Conservation (phyloP, 2,888 invertebrate species). For the Choreutis nemorana region DNA sequence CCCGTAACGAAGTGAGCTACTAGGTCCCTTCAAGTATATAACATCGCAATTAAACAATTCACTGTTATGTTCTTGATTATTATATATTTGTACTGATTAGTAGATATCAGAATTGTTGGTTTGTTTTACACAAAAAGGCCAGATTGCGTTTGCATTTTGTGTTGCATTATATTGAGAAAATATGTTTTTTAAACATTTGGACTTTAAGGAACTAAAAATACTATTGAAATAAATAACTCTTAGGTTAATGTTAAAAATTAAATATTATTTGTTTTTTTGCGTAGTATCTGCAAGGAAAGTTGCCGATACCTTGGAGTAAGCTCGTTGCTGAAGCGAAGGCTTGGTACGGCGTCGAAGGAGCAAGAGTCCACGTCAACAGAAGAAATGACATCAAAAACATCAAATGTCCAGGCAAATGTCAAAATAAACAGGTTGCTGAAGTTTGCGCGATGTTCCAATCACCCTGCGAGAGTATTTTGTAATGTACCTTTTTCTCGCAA, state of each 20-base stretch:
- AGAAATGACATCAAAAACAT: constrained; percentile 27
- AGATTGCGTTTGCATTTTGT: too few relatives aligned
- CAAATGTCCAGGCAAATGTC: constrained; percentile 21
- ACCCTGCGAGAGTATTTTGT: constrained; percentile 22
- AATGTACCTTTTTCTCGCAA: too few relatives aligned
- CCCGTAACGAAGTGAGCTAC: too few relatives aligned
- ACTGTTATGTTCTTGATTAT: too few relatives aligned
- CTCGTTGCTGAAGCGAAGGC: constrained; percentile 27
- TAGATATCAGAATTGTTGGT: too few relatives aligned
- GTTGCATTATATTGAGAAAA: too few relatives aligned
- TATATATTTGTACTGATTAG: too few relatives aligned
- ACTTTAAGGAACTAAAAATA: background rate
- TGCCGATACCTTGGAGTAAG: constrained; percentile 46
- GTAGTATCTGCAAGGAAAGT: constrained; percentile 44
- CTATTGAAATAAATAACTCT: background rate
- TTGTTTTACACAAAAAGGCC: too few relatives aligned
- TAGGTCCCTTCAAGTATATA: too few relatives aligned
- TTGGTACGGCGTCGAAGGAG: constrained; percentile 37
- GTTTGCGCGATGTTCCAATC: constrained; percentile 30
- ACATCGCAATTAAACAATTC: too few relatives aligned
- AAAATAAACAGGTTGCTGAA: constrained; percentile 27
- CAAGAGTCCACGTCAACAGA: constrained; percentile 34
- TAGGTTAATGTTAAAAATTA: background rate
- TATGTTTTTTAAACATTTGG: too few relatives aligned
- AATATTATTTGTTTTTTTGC: constrained; percentile 1